Base-by-base conservation (phyloP, 2,797 vertebrate genomes). In the Rhinichthys osculus region DNA sequence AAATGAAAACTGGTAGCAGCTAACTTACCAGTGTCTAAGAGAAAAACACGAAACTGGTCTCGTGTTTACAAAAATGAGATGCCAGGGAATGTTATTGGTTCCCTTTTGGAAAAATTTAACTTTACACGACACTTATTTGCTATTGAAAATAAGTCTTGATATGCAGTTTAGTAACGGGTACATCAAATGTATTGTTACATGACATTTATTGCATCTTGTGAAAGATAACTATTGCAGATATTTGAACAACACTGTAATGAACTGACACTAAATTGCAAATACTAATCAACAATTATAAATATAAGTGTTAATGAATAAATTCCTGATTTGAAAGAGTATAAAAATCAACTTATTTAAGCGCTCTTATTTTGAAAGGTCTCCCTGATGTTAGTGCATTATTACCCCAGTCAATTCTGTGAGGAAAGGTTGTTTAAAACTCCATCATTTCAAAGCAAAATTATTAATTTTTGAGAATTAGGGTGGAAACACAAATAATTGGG, bases 1-100 rank as follows among this genome's bases (percentile, higher is more conserved):
- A 35, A 59, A 33, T 19, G n/a, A 40, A 42, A 78, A 47, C 59
- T 42, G 17, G 3, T 33, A 57, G 2, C 14, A 1, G n/a, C n/a
- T n/a, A n/a, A n/a, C n/a, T 44, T 44, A 2, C 17, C 50, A 47
- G 19, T 38, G 10, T 1, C 38, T 40, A 9, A 23, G 17, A 80
- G 30, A 81, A 73, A 79, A 81, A 81, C 83, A 83, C 88, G 85
- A 90, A 90, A 90, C 85, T 89, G 71, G 70, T 83, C 19, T 19
- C 40, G 52, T 59, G 66, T 78, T 81, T 74, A 2, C 57, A 67
- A 83, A 47, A 71, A 30, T 66, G 13, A 47, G 2, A 78, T 33
- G 33, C 3, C n/a, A 42, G 35, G 19, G 50, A 21, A 40, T 40
- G n/a, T 30, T n/a, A 13, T 44, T 73, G 81, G 8, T 35, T 80